phyloP scores from a whole-genome alignment of 2,113 vertebrate genomes.

The Coregonus clupeaformis region DNA sequence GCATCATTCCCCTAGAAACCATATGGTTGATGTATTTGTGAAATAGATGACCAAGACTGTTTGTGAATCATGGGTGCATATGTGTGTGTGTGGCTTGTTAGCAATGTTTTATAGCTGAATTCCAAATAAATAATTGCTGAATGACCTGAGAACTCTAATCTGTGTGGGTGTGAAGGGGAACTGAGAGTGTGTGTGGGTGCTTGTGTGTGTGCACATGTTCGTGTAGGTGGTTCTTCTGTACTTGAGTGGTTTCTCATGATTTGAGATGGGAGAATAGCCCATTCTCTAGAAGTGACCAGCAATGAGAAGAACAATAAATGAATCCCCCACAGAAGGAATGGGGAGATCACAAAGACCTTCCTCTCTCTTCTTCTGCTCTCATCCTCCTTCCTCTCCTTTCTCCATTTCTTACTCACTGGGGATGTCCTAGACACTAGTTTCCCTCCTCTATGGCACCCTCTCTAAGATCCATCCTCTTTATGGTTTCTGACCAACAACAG shows the following conservation, averaged over 20 bases:
- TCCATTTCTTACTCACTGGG: conserved; percentile 13
- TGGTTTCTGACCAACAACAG: background rate
- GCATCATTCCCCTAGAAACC: too few species aligned
- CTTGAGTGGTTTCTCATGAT: background rate
- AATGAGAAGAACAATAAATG: background rate
- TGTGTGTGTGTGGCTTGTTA: too few species aligned
- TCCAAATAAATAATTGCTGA: too few species aligned
- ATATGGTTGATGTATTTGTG: too few species aligned
- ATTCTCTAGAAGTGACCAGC: background rate
- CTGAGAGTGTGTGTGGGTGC: background rate
- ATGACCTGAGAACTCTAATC: background rate
- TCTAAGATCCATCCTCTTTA: background rate
- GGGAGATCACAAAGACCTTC: background rate
- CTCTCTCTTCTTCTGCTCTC: conserved; percentile 13
- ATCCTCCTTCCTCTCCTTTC: conserved; percentile 43
- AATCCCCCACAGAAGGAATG: conserved; percentile 30
- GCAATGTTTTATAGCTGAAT: too few species aligned
- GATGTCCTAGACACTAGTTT: background rate
- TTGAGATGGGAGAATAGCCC: conserved; percentile 6
- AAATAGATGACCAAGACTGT: conserved; percentile 35
- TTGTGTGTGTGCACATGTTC: background rate
- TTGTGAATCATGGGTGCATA: too few species aligned
- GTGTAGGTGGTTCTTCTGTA: background rate
- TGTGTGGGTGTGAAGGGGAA: conserved; percentile 30
- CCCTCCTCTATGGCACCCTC: too few species aligned